These are phyloP conservation scores for Seladonia tumulorum DNA, from an alignment of 2,888 invertebrate genomes.

Conservation along the genomic window DNA sequence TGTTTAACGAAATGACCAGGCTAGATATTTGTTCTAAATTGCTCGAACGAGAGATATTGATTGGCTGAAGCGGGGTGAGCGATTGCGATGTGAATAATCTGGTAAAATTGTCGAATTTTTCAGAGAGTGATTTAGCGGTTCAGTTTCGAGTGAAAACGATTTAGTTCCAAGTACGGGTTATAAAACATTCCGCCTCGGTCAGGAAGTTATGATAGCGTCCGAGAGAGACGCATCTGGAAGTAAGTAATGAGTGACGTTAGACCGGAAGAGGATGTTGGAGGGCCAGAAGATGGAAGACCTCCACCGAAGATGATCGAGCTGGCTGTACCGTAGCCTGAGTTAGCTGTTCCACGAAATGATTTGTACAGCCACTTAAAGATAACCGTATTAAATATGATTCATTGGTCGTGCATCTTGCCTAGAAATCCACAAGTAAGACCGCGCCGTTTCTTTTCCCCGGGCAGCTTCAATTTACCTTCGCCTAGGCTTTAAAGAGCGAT, in stretches of 20 bases:
- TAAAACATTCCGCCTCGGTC: constrained; percentile 20
- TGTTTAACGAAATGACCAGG: not conserved
- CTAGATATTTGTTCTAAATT: not conserved
- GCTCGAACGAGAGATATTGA: not conserved
- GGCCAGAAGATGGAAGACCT: constrained; percentile 30
- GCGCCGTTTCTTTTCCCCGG: not conserved
- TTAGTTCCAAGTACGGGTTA: not conserved
- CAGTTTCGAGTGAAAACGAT: not conserved
- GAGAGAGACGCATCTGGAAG: constrained; percentile 56
- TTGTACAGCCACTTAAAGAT: constrained; percentile 37
- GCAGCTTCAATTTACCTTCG: not conserved
- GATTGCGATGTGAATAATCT: not conserved
- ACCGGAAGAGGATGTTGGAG: constrained; percentile 57
- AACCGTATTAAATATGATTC: constrained; percentile 27
- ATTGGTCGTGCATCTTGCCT: constrained; percentile 10
- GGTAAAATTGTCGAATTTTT: not conserved
- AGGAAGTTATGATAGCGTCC: constrained; percentile 38
- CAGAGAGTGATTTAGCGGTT: not conserved
- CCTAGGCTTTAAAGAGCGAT: not conserved
- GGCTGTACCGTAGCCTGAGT: constrained; percentile 31
- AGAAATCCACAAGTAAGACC: constrained; percentile 1
- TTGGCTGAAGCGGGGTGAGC: not conserved
- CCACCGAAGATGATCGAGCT: constrained; percentile 39
- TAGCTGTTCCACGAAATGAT: constrained; percentile 55
- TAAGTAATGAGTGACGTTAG: constrained; percentile 59